Conservation (phyloP, 2,888 invertebrate species). For the Drosophila pegasa region DNA sequence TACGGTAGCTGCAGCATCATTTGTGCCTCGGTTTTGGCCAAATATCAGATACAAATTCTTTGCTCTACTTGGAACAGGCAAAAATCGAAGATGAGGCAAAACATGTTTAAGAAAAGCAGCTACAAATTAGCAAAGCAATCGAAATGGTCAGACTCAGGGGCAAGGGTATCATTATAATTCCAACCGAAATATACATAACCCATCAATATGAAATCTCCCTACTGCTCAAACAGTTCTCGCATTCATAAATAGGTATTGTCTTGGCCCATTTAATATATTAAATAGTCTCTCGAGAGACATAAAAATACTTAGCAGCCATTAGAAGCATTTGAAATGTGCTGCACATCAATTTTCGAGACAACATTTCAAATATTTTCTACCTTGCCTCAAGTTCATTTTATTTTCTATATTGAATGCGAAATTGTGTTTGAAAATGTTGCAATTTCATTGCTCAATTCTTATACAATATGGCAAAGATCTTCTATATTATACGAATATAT, state of each 20-base stretch:
- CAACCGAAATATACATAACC: no score
- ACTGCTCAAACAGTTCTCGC: neutral
- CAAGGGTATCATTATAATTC: no score
- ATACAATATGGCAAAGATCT: constrained; percentile 11
- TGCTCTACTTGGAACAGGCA: neutral
- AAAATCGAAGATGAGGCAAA: neutral
- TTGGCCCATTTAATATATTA: constrained; percentile 3
- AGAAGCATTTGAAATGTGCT: constrained; percentile 38
- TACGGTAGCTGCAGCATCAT: neutral
- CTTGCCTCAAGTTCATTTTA: constrained; percentile 43
- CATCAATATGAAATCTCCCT: no score
- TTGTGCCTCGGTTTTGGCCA: neutral
- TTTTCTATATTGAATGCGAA: constrained; percentile 5
- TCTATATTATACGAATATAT: no score
- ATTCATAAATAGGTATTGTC: neutral
- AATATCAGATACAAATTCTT: neutral
- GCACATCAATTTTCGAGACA: constrained; percentile 24
- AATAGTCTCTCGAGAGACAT: neutral
- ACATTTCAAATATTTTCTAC: constrained; percentile 25
- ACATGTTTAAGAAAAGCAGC: neutral
- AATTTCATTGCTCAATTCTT: constrained; percentile 27
- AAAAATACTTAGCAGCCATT: constrained; percentile 54
- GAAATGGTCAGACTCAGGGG: no score
- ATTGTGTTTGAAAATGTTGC: constrained; percentile 13
- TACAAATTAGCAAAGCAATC: neutral